These are phyloP conservation scores for Drosophila arizonae DNA, from an alignment of 1,140 invertebrate genomes.

Conservation along the genomic window DNA sequence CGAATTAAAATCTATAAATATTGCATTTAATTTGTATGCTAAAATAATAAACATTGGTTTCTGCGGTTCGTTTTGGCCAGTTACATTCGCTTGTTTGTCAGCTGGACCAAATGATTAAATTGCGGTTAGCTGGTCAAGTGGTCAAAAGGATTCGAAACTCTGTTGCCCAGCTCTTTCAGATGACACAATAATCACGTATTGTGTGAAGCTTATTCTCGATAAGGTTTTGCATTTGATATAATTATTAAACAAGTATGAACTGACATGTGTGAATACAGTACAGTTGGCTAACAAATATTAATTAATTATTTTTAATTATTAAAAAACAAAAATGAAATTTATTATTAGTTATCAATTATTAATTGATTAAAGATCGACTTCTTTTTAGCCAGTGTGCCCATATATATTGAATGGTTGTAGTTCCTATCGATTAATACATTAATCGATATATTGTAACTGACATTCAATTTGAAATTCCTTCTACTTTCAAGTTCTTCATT, in stretches of 20 bases:
- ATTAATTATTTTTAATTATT: too few relatives aligned
- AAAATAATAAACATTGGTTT: slow-evolving; percentile 77
- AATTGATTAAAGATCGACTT: too few relatives aligned
- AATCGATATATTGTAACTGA: too few relatives aligned
- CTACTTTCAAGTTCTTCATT: background rate
- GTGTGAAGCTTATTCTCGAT: slow-evolving; percentile 9
- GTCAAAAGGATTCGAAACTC: slow-evolving; percentile 27
- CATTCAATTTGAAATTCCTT: background rate
- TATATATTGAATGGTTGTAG: too few relatives aligned
- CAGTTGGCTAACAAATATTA: too few relatives aligned
- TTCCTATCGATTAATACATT: too few relatives aligned
- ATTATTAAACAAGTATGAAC: background rate
- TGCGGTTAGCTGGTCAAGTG: slow-evolving; percentile 44
- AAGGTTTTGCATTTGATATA: background rate
- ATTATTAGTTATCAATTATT: too few relatives aligned
- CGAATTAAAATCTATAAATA: slow-evolving; percentile 71
- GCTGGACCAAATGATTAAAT: slow-evolving; percentile 67
- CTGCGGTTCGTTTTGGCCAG: slow-evolving; percentile 55
- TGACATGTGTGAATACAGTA: too few relatives aligned
- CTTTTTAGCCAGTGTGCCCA: too few relatives aligned
- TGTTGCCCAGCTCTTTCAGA: background rate
- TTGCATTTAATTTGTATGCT: slow-evolving; percentile 74
- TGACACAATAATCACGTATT: slow-evolving; percentile 40
- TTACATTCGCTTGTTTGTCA: slow-evolving; percentile 36
- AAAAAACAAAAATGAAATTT: too few relatives aligned